A percentile compares a stretch with the other conserved stretches of the same genome.
Conservation (phyloP, 2,888 invertebrate genomes). For the Drosophila peninsularis region DNA sequence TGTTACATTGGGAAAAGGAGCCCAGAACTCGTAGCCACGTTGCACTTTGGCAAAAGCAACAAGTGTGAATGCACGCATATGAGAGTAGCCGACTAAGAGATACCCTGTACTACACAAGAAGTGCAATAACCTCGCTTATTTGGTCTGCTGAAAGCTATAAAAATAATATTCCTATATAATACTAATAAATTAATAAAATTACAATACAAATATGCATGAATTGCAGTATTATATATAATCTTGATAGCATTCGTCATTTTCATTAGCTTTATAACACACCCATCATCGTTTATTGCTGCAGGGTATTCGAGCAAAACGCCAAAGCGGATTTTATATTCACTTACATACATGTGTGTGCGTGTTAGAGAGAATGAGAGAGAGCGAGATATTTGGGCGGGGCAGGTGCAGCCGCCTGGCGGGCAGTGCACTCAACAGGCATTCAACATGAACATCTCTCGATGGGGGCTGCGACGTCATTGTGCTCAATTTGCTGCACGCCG, state of each 20-base stretch:
- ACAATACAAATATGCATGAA: no score
- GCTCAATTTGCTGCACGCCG: slow-evolving; percentile 71
- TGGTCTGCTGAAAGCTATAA: no score
- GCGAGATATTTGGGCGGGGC: slow-evolving; percentile 44
- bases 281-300: not conserved
- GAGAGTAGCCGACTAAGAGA: not conserved
- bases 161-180: no score
- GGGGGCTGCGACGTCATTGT: slow-evolving; percentile 37
- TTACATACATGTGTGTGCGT: slow-evolving; percentile 38
- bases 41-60: slow-evolving; percentile 63
- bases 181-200: no score
- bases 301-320: slow-evolving; percentile 25
- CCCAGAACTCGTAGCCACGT: slow-evolving; percentile 83
- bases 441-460: slow-evolving; percentile 35
- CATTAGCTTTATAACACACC: not conserved
- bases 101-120: not conserved
- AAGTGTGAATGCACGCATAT: slow-evolving; percentile 9
- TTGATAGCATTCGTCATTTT: no score
- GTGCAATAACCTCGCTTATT: not conserved
- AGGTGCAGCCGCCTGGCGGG: slow-evolving; percentile 42
- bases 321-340: slow-evolving; percentile 19
- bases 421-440: slow-evolving; percentile 29
- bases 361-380: slow-evolving; percentile 18
- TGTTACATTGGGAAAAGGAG: slow-evolving; percentile 85
- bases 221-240: not conserved